These are phyloP conservation scores for Chaenogobius annularis DNA, from an alignment of 2,113 vertebrate genomes.

Conservation along the genomic window DNA sequence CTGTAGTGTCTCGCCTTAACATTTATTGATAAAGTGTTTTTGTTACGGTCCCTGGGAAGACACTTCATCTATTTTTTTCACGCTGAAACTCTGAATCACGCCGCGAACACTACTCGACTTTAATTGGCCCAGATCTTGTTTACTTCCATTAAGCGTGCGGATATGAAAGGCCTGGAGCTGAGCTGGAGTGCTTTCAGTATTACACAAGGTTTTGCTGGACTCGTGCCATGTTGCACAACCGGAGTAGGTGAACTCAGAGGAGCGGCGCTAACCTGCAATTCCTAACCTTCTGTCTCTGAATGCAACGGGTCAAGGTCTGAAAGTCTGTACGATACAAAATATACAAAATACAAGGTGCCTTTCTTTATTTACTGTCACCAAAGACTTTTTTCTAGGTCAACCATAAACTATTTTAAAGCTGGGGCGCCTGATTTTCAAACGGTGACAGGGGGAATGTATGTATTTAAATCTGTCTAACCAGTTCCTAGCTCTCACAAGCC, in stretches of 20 bases:
- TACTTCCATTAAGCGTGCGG: constrained; percentile 39
- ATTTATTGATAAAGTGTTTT: too few relatives aligned
- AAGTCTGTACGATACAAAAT: not conserved
- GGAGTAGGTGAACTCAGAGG: constrained; percentile 53
- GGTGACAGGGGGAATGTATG: too few relatives aligned
- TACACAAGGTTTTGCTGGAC: constrained; percentile 66
- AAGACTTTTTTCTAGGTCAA: not conserved
- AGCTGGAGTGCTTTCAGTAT: constrained; percentile 46
- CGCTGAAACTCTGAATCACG: too few relatives aligned
- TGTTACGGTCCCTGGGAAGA: too few relatives aligned
- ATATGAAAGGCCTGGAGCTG: constrained; percentile 46
- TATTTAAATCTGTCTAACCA: too few relatives aligned
- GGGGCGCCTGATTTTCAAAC: too few relatives aligned
- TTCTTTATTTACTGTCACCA: constrained; percentile 22
- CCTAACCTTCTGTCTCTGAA: constrained; percentile 13
- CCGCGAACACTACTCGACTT: not conserved
- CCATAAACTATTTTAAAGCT: too few relatives aligned
- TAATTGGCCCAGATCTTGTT: constrained; percentile 47
- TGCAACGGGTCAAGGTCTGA: constrained; percentile 4
- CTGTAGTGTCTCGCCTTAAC: too few relatives aligned
- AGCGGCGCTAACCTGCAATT: constrained; percentile 53
- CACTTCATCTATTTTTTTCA: too few relatives aligned
- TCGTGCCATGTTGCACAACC: constrained; percentile 65
- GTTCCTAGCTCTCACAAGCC: too few relatives aligned
- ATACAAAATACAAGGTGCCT: not conserved